Conservation (phyloP, 1,140 invertebrate genomes). For the Theocolax elegans region DNA sequence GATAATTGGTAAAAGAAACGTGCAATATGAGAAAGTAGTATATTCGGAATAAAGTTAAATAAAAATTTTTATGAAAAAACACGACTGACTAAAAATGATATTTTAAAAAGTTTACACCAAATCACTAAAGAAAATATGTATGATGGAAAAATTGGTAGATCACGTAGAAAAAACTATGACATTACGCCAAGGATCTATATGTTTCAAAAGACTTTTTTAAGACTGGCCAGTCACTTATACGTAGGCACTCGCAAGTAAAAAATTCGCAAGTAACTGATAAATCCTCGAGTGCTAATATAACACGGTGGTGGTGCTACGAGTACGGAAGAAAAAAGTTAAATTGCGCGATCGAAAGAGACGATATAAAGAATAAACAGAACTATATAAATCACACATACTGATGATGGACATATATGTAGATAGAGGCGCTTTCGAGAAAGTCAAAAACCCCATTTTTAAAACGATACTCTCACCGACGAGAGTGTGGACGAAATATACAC, state of each 20-base stretch:
- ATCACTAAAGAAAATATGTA: constrained; percentile 14
- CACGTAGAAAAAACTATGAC: not conserved
- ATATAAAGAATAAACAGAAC: not conserved
- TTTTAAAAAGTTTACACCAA: too few species aligned
- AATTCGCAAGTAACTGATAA: constrained; percentile 11
- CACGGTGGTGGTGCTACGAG: constrained; percentile 28
- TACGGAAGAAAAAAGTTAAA: not conserved
- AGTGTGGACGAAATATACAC: constrained; percentile 39
- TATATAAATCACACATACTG: too few species aligned
- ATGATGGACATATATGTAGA: too few species aligned
- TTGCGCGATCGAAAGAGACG: not conserved
- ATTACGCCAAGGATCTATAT: constrained; percentile 28
- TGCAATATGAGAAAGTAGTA: too few species aligned
- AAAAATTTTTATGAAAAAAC: not conserved
- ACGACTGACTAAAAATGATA: not conserved
- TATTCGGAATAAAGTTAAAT: too few species aligned
- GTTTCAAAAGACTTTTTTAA: constrained; percentile 42
- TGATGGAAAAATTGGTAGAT: not conserved
- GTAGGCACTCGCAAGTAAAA: constrained; percentile 32
- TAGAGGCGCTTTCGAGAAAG: constrained; percentile 35
- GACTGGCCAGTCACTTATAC: constrained; percentile 42
- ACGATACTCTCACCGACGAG: constrained; percentile 33
- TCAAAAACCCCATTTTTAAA: constrained; percentile 41
- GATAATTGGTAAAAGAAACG: too few species aligned
- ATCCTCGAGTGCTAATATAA: constrained; percentile 26